phyloP scores from a whole-genome alignment of 2,113 vertebrate species.

The Catharus fuscescens region DNA sequence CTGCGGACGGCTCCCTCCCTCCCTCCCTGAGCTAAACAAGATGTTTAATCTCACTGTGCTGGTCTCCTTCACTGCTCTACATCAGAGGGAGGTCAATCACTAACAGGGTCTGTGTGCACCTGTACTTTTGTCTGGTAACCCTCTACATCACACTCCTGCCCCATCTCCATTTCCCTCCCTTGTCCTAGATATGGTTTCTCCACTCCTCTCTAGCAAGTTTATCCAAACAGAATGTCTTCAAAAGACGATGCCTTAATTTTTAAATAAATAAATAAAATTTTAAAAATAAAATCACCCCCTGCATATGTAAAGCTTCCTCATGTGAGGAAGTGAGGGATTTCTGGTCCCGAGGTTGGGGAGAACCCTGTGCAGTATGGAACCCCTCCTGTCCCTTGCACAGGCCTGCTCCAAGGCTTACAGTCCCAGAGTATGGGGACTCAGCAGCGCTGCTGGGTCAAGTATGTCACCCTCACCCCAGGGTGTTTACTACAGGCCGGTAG shows the following conservation, averaged over 20 bases:
- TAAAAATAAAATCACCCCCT: neutral
- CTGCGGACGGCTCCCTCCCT: neutral
- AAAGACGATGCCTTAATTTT: neutral
- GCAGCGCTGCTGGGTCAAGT: neutral
- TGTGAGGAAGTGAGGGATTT: accelerated
- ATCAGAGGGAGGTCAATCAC: neutral
- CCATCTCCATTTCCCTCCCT: neutral
- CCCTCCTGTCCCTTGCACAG: neutral
- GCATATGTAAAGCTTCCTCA: neutral
- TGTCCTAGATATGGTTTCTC: neutral
- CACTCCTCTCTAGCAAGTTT: neutral
- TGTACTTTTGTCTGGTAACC: neutral
- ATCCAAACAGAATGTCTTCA: neutral
- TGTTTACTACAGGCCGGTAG: neutral
- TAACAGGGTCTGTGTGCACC: neutral
- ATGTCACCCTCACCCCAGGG: accelerated
- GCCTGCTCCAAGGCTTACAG: neutral
- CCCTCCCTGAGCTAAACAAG: neutral
- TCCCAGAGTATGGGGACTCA: neutral
- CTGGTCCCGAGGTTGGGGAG: accelerated
- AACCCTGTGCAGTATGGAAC: neutral
- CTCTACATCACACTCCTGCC: neutral
- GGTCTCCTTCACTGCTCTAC: neutral
- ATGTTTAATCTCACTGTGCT: neutral
- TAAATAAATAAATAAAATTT: neutral